These are phyloP conservation scores for Chrysolina americana DNA, from an alignment of 2,888 invertebrate genomes.

Conservation along the genomic window DNA sequence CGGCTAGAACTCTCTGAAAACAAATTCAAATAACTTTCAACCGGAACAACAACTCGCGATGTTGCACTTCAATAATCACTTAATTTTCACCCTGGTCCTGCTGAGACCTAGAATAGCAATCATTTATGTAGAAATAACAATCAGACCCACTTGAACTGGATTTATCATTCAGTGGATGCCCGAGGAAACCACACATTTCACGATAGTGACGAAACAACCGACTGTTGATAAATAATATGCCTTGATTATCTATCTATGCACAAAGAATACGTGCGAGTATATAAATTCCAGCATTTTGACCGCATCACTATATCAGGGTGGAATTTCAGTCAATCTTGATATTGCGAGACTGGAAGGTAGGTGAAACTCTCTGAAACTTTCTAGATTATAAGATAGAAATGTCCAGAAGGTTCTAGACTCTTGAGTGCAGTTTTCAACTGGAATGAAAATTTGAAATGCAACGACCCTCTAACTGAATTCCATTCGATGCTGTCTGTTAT, in stretches of 20 bases:
- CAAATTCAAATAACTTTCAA: background rate
- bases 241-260: background rate
- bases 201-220: background rate
- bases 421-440: too few species aligned
- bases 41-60: background rate
- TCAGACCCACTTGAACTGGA: background rate
- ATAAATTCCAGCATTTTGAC: background rate
- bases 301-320: too few species aligned
- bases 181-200: background rate
- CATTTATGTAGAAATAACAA: background rate
- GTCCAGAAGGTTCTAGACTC: too few species aligned
- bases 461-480: too few species aligned
- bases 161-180: background rate
- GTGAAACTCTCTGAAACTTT: too few species aligned
- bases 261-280: background rate
- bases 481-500: too few species aligned
- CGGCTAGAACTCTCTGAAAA: background rate
- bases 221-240: background rate
- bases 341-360: too few species aligned
- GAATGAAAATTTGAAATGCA: too few species aligned
- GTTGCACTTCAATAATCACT: background rate
- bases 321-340: too few species aligned
- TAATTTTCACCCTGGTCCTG: too few species aligned
- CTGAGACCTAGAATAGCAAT: background rate
- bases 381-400: too few species aligned